Base-by-base conservation (phyloP, 2,113 vertebrate species). In the Malurus alboscapulatus region DNA sequence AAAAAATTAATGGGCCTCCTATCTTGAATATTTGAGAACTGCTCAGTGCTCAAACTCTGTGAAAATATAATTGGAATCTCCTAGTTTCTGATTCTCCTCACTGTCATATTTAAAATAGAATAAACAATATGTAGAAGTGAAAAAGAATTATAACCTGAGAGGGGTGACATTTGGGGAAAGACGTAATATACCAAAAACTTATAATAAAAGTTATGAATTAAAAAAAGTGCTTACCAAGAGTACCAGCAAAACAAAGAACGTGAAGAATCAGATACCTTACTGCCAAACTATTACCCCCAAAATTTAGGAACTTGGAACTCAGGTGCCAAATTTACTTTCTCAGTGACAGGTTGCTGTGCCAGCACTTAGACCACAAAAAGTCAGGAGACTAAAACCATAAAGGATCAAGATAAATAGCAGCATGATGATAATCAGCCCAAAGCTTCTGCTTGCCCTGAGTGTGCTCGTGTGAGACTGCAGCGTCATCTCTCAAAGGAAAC, bases 1-100 rank as follows among this genome's bases (percentile, higher is more conserved):
- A 89, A 81, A 81, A 93, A 88, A 71, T 59, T 84, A 88, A 62
- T 65, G 34, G 29, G 14, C 10, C 14, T 84, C 1, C 65, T 88
- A 15, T 59, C 59, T 74, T 67, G 68, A 63, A 22, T 59, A 78
- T 67, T 55, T 89, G 51, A 71, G 44, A 67, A 67, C 8, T 75
- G 26, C 34, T 81, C 38, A 45, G 36, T 50, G 36, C 81, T 90
- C 84, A 86, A 81, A 77, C 34, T 7, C 3, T 59, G 48, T 84
- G 65, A 88, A 92, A 92, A 88, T 92, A 48, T 71, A 87, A 84
- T 68, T 87, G 73, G 45, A 78, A 34, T 67, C 51, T 87, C 29
- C 47, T 62, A 34, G 42, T 58, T 87, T 78, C 57, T 86, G 19
- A 32, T 58, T 30, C 66, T 90, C 88, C 51, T 69, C 51, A 32